phyloP scores from a whole-genome alignment of 2,113 vertebrate genomes.

The Spea bombifrons region DNA sequence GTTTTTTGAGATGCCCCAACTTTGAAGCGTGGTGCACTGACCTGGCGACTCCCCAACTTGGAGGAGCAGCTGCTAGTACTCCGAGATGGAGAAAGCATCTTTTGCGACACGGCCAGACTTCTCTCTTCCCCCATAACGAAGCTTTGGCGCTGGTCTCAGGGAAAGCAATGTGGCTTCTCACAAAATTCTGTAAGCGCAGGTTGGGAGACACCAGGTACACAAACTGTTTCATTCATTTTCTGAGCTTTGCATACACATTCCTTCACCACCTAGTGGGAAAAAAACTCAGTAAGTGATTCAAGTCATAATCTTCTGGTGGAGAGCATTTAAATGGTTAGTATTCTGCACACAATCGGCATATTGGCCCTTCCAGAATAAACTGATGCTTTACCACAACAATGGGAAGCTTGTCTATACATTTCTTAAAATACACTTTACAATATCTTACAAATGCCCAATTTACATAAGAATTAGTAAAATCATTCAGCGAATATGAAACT shows the following conservation, averaged over 20 bases:
- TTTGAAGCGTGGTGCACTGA: conserved; percentile 52
- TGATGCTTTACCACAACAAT: too few relatives aligned
- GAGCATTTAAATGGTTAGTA: too few relatives aligned
- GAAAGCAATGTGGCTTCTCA: background rate
- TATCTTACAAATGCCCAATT: too few relatives aligned
- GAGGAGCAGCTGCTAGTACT: conserved; percentile 95
- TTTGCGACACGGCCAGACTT: conserved; percentile 78
- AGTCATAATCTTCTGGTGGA: background rate
- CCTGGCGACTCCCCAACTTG: conserved; percentile 92
- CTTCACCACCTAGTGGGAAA: conserved; percentile 16
- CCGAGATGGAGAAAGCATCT: conserved; percentile 85
- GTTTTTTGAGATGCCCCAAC: too few relatives aligned
- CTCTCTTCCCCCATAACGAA: conserved; percentile 83
- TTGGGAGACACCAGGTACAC: background rate
- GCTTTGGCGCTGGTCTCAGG: conserved; percentile 14
- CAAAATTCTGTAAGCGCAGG: conserved; percentile 1
- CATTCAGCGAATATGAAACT: too few relatives aligned
- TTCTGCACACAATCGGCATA: too few relatives aligned
- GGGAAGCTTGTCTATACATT: too few relatives aligned
- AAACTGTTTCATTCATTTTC: conserved; percentile 35
- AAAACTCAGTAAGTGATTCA: background rate
- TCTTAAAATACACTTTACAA: too few relatives aligned
- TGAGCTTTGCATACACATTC: conserved; percentile 1
- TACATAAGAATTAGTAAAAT: too few relatives aligned
- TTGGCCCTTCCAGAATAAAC: too few relatives aligned